These are phyloP conservation scores for Lindbergichthys nudifrons DNA, from an alignment of 2,797 vertebrate species.

Conservation along the genomic window DNA sequence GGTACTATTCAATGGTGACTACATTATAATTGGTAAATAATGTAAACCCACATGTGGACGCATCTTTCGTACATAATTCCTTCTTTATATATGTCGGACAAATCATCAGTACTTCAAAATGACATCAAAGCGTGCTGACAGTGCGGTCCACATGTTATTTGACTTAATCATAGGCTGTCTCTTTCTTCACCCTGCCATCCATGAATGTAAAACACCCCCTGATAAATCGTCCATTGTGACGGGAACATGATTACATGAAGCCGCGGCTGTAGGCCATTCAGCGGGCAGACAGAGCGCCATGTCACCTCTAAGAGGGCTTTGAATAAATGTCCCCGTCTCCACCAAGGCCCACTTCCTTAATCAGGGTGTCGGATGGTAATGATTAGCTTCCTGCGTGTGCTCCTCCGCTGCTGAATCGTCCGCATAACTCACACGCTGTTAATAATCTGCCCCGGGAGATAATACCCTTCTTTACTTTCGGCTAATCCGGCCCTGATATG, in stretches of 20 bases:
- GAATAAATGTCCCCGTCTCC: slow-evolving; percentile 77
- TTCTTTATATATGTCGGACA: too few relatives aligned
- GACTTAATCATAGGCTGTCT: slow-evolving; percentile 49
- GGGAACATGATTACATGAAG: slow-evolving; percentile 78
- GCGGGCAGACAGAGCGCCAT: slow-evolving; percentile 69
- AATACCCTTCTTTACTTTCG: slow-evolving; percentile 68
- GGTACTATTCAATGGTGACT: too few relatives aligned
- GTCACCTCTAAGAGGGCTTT: slow-evolving; percentile 80
- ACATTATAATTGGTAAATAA: neutral
- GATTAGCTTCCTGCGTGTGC: slow-evolving; percentile 76
- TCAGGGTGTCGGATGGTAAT: slow-evolving; percentile 76
- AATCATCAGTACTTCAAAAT: slow-evolving; percentile 18
- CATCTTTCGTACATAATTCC: neutral
- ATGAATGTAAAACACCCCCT: slow-evolving; percentile 64
- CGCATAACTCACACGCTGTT: slow-evolving; percentile 62
- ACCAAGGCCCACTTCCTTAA: slow-evolving; percentile 80
- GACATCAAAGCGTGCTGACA: slow-evolving; percentile 25
- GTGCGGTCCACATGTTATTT: slow-evolving; percentile 37
- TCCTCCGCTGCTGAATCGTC: slow-evolving; percentile 44
- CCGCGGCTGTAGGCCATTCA: slow-evolving; percentile 72
- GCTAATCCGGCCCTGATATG: slow-evolving; percentile 72
- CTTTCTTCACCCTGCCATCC: slow-evolving; percentile 13
- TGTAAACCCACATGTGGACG: neutral
- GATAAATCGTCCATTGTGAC: slow-evolving; percentile 79
- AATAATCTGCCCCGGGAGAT: slow-evolving; percentile 76